Percentiles rank a stretch among this genome's conserved stretches.
Evolutionary conservation across 2,113 vertebrate genomes (phyloP).

Genomic region (Meles meles): DNA sequence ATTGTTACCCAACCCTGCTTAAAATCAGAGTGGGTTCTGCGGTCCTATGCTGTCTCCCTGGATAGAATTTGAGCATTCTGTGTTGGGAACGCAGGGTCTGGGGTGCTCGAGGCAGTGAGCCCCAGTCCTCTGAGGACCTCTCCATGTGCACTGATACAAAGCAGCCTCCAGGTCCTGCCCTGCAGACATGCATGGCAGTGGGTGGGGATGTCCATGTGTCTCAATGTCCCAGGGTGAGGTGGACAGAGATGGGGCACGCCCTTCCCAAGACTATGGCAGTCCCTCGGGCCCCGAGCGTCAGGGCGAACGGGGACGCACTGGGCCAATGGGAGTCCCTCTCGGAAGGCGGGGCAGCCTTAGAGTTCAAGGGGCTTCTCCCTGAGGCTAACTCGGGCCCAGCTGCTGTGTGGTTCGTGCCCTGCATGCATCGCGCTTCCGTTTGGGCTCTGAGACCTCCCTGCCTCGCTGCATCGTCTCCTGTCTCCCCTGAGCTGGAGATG

Average conservation of each 20-base stretch:
- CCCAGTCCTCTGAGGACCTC: rapidly evolving
- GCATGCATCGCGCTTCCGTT: rapidly evolving
- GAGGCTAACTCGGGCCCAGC: rapidly evolving
- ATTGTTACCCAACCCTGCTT: rapidly evolving
- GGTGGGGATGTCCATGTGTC: rapidly evolving
- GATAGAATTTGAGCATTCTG: neutral
- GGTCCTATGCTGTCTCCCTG: too few relatives aligned
- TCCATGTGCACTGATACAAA: rapidly evolving
- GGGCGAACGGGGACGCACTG: rapidly evolving
- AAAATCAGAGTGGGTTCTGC: neutral
- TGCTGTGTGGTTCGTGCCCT: neutral
- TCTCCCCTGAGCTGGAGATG: rapidly evolving
- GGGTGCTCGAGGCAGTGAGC: neutral
- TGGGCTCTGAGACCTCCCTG: neutral
- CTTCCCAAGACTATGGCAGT: rapidly evolving
- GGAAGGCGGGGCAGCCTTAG: rapidly evolving
- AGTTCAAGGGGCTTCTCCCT: rapidly evolving
- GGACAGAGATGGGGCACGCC: rapidly evolving
- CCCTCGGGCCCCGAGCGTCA: rapidly evolving
- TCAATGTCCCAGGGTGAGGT: rapidly evolving
- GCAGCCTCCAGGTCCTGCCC: neutral
- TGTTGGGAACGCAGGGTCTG: neutral
- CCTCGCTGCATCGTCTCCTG: too few relatives aligned
- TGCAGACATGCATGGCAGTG: rapidly evolving
- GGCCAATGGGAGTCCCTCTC: rapidly evolving